Base-by-base conservation (phyloP, 2,797 vertebrate genomes). In the Sphenodon punctatus region DNA sequence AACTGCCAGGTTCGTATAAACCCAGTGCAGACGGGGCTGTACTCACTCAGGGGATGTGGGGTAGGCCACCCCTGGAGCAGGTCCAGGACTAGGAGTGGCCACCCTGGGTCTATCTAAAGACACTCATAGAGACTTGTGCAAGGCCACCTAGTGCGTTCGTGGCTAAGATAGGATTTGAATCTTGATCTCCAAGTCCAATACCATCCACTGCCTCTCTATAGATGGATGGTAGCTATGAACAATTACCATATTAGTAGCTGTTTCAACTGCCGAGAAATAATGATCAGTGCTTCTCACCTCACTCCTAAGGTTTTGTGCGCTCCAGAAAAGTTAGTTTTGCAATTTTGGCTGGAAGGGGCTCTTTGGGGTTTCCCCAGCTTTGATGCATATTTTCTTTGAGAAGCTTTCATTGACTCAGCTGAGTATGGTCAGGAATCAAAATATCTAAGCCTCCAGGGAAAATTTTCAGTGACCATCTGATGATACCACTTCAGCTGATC, bases 401-500 rank as follows among this genome's bases (percentile, higher is more conserved):
- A 67, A 85, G 72, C 73, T 89, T 84, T 69, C 70, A 75, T 63
- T 81, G 69, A 83, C 53, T 87, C 85, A 45, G 6, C 69, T 36
- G 64, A 90, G 61, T 30, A 36, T 75, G 41, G 22, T 39, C 63
- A 86, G 58, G 41, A 61, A 20, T 38, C 22, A 46, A 20, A 20
- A 7, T 80, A 53, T 56, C 63, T 19, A 85, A 16, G 48, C 63
- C 81, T 82, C 71, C 20, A n/a, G 81, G 67, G 64, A 60, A 71
- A 61, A 56, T 74, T 86, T 43, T 75, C 34, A 20, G n/a, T 91
- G 75, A 87, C 74, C 83, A 83, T 72, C 73, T 82, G 80, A 89
- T 88, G 67, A 60, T 81, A 70, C 39, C 34, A 76, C 32, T 85
- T 84, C 30, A 36, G 51, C 49, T 75, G 68, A 79, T 71, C 48